Evolutionary conservation across 2,888 invertebrate genomes (phyloP).

Genomic region (Trissolcus brochymenae): DNA sequence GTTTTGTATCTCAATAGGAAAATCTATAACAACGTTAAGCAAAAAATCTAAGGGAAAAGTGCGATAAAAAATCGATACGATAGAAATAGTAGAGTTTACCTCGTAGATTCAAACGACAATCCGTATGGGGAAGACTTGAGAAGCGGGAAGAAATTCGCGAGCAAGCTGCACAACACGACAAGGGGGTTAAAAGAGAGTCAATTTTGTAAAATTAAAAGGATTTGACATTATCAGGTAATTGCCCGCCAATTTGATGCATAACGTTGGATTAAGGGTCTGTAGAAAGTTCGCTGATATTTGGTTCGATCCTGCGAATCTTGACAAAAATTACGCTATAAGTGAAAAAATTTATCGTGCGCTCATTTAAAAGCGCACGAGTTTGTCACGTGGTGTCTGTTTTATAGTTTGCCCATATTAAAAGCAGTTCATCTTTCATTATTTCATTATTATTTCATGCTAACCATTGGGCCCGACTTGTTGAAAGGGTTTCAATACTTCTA

Average conservation of each 20-base stretch:
- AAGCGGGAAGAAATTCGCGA: not conserved
- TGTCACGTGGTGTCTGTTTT: not conserved
- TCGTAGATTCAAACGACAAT: not conserved
- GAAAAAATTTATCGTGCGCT: not conserved
- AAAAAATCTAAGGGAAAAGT: too few species aligned
- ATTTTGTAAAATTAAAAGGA: not conserved
- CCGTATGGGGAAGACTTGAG: not conserved
- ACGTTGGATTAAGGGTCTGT: not conserved
- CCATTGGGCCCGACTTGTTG: not conserved
- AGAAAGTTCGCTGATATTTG: not conserved
- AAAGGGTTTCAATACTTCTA: not conserved
- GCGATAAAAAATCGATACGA: too few species aligned
- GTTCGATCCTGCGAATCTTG: not conserved
- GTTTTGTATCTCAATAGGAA: too few species aligned
- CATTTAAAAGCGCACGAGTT: not conserved
- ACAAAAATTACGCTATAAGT: not conserved
- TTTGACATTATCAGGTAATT: not conserved
- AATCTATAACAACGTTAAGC: too few species aligned
- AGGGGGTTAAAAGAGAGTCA: not conserved
- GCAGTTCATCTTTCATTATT: not conserved
- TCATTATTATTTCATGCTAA: too few species aligned
- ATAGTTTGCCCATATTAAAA: not conserved
- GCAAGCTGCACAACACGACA: not conserved
- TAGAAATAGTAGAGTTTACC: conserved; percentile 1
- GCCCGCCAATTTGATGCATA: not conserved